These are phyloP conservation scores for Coendou prehensilis DNA, from an alignment of 2,797 vertebrate species.

Conservation along the genomic window DNA sequence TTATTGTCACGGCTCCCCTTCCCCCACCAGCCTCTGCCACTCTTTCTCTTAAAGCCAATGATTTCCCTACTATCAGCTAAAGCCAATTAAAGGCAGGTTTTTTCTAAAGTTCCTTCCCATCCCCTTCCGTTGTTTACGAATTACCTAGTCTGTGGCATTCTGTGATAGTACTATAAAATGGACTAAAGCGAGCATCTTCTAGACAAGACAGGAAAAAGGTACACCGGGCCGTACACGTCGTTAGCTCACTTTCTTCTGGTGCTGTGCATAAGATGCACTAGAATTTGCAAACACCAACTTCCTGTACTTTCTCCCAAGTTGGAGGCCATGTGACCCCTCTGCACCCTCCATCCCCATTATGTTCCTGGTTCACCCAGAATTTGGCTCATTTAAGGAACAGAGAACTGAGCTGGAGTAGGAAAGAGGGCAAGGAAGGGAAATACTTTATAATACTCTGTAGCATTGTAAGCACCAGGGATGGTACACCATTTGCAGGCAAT, in stretches of 20 bases:
- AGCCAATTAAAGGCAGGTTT: neutral
- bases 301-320: neutral
- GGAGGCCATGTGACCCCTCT: accelerated
- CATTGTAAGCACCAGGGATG: accelerated
- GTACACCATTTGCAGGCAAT: too few relatives aligned
- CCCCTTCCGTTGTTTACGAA: neutral
- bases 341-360: neutral
- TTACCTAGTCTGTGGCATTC: neutral
- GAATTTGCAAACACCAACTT: neutral
- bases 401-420: neutral
- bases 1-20: accelerated
- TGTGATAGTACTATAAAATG: neutral
- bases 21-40: neutral
- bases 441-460: neutral
- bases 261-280: neutral
- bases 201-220: neutral
- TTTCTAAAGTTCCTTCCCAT: neutral
- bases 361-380: neutral
- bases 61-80: neutral
- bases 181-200: neutral
- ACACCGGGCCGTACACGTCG: accelerated
- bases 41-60: neutral
- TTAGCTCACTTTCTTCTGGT: neutral
- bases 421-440: neutral
- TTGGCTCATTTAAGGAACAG: neutral